Evolutionary conservation across 2,113 vertebrate species (phyloP).

Genomic region (Anser brachyrhynchus): DNA sequence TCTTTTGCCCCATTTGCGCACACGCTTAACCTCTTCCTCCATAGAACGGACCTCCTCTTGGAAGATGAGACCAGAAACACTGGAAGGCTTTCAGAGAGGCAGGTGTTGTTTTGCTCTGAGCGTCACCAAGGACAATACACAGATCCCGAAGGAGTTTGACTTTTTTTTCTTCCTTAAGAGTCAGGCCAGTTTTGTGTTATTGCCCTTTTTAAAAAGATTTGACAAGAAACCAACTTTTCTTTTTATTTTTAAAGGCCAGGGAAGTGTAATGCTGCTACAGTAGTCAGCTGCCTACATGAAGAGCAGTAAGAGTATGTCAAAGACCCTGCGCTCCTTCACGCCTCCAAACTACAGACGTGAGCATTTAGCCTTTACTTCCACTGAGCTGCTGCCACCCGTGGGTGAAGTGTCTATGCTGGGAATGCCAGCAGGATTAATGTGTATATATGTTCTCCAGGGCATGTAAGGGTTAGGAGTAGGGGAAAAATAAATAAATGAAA

Average conservation of each 20-base stretch:
- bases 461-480: rapidly evolving
- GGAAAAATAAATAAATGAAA: neutral
- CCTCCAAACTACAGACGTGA: rapidly evolving
- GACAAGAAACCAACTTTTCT: neutral
- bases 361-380: neutral
- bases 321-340: neutral
- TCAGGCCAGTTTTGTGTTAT: neutral
- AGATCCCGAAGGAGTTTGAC: neutral
- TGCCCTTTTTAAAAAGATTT: neutral
- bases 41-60: neutral
- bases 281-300: neutral
- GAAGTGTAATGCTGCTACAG: neutral
- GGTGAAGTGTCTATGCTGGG: neutral
- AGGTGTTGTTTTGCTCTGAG: neutral
- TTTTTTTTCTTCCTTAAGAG: neutral
- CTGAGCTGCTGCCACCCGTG: neutral
- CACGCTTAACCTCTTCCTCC: conserved; percentile 39
- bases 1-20: conserved; percentile 27
- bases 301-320: neutral
- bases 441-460: neutral
- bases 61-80: neutral
- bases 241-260: neutral
- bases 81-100: neutral
- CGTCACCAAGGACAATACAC: neutral
- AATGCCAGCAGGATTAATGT: neutral